phyloP scores from a whole-genome alignment of 2,888 invertebrate species.

The Sussaba pulchella region DNA sequence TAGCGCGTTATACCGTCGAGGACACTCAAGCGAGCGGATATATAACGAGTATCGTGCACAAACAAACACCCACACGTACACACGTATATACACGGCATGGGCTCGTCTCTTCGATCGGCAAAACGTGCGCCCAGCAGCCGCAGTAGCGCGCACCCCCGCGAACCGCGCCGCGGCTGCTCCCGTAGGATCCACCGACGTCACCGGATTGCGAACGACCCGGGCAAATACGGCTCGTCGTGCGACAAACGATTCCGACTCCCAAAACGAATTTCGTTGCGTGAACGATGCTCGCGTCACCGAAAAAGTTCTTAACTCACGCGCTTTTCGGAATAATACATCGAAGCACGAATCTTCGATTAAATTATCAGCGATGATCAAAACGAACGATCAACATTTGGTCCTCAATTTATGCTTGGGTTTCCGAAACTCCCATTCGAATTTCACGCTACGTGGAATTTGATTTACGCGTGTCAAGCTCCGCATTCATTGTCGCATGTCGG shows the following conservation, averaged over 20 bases:
- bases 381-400: too few relatives aligned
- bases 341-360: too few relatives aligned
- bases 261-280: neutral
- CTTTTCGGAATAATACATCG: too few relatives aligned
- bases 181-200: constrained; percentile 36
- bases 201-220: constrained; percentile 24
- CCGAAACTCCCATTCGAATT: too few relatives aligned
- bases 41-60: constrained; percentile 6
- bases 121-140: constrained; percentile 8
- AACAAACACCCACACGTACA: neutral
- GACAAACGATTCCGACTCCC: neutral
- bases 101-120: constrained; percentile 6
- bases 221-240: constrained; percentile 24
- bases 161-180: neutral
- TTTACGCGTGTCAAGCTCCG: too few relatives aligned
- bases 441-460: too few relatives aligned
- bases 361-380: too few relatives aligned
- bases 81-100: neutral
- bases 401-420: too few relatives aligned
- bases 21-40: neutral
- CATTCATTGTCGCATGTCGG: too few relatives aligned
- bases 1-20: constrained; percentile 6
- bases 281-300: neutral
- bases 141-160: neutral
- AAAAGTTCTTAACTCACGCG: constrained; percentile 12